These are phyloP conservation scores for Thecocarcelia acutangulata DNA, from an alignment of 2,888 invertebrate genomes.

Conservation along the genomic window DNA sequence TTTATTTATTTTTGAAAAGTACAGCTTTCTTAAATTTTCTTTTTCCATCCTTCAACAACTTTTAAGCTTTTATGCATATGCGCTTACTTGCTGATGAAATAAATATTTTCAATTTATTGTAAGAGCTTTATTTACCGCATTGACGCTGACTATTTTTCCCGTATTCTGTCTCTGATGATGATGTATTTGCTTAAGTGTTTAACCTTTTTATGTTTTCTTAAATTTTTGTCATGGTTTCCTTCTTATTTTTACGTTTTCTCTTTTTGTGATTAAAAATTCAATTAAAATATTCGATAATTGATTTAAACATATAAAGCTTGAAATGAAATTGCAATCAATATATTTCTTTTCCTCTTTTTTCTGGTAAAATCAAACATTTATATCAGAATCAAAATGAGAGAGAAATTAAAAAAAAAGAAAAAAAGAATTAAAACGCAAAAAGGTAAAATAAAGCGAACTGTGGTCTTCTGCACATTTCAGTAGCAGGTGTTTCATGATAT, in stretches of 20 bases:
- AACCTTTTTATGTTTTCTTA: background rate
- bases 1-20: too few relatives aligned
- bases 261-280: conserved; percentile 64
- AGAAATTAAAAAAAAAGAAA: conserved; percentile 1
- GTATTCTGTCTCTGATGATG: conserved; percentile 18
- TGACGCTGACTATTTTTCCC: background rate
- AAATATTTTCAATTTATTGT: too few relatives aligned
- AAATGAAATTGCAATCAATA: conserved; percentile 54
- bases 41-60: too few relatives aligned
- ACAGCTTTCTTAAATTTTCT: too few relatives aligned
- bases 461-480: conserved; percentile 20
- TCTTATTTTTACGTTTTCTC: conserved; percentile 18
- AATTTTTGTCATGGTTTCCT: conserved; percentile 4
- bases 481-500: conserved; percentile 59
- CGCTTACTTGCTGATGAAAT: background rate
- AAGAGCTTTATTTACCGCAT: too few relatives aligned
- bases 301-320: conserved; percentile 57
- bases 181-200: conserved; percentile 5
- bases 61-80: too few relatives aligned
- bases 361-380: conserved; percentile 49
- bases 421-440: conserved; percentile 6
- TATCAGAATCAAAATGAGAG: conserved; percentile 4
- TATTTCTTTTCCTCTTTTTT: conserved; percentile 23
- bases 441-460: conserved; percentile 29
- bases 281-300: conserved; percentile 67